Percentiles rank a stretch among this genome's conserved stretches.
Conservation (phyloP, 2,113 vertebrate genomes). For the Isurus oxyrinchus region DNA sequence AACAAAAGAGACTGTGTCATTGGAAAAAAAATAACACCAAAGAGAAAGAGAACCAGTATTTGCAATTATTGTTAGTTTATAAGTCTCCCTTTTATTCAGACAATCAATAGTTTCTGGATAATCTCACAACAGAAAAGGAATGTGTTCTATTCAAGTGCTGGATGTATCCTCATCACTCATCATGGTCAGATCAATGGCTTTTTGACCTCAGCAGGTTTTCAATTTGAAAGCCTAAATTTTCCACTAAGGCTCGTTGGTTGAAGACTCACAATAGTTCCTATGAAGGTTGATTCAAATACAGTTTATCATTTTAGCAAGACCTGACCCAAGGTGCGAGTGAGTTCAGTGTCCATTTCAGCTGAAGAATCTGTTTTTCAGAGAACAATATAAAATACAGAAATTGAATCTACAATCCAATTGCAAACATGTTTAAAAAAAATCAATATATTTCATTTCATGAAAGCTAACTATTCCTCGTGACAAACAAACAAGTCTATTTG, state of each 20-base stretch:
- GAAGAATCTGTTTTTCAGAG: neutral
- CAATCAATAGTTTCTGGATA: conserved; percentile 34
- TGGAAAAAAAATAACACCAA: neutral
- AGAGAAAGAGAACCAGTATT: neutral
- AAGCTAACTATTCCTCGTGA: conserved; percentile 28
- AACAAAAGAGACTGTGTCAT: neutral
- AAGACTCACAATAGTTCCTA: neutral
- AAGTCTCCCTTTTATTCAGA: conserved; percentile 15
- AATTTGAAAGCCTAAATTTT: conserved; percentile 32
- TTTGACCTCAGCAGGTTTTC: conserved; percentile 31
- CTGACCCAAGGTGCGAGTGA: neutral
- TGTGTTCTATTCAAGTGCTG: conserved; percentile 14
- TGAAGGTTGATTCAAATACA: conserved; percentile 32
- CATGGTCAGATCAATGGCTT: conserved; percentile 18
- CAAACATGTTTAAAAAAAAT: conserved; percentile 43
- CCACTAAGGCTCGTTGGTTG: neutral
- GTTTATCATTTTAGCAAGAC: conserved; percentile 33
- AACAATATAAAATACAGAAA: neutral
- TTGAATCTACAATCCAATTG: conserved; percentile 48
- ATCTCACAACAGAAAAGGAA: conserved; percentile 22
- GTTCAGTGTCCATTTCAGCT: neutral
- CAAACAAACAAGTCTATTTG: conserved; percentile 40
- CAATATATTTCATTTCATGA: neutral
- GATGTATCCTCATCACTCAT: conserved; percentile 24
- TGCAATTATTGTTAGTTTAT: conserved; percentile 29